A percentile compares a stretch with the other conserved stretches of the same genome.
Conservation (phyloP, 2,113 vertebrate genomes). For the Nibea albiflora region DNA sequence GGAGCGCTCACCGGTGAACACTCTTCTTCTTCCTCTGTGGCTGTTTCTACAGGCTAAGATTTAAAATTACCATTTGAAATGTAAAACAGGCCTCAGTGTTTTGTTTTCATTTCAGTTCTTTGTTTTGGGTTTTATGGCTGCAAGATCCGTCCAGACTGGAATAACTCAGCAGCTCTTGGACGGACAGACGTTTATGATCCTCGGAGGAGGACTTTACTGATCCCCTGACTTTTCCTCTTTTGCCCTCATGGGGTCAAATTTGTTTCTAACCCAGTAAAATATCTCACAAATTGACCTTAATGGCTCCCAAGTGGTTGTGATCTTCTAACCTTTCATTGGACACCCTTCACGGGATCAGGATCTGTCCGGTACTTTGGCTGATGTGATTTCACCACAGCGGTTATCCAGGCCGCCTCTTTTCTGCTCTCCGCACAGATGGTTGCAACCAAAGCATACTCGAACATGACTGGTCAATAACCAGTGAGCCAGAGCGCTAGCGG, state of each 20-base stretch:
- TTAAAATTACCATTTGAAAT: neutral
- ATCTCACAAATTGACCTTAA: neutral
- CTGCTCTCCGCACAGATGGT: too few relatives aligned
- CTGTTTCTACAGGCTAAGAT: neutral
- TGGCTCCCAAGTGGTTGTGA: neutral
- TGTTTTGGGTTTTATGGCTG: neutral
- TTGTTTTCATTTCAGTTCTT: neutral
- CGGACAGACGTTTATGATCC: too few relatives aligned
- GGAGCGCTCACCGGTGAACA: neutral
- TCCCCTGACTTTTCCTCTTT: neutral
- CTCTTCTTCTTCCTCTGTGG: neutral
- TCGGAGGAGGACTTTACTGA: neutral
- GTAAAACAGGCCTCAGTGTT: neutral
- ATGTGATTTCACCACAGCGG: too few relatives aligned
- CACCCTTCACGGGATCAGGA: too few relatives aligned
- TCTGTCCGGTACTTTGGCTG: too few relatives aligned
- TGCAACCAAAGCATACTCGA: too few relatives aligned
- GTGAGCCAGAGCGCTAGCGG: too few relatives aligned
- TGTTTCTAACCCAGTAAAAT: neutral
- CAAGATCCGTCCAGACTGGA: neutral
- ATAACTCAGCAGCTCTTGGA: too few relatives aligned
- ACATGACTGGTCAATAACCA: too few relatives aligned
- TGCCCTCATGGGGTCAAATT: neutral
- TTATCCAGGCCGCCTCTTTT: too few relatives aligned
- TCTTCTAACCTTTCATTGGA: too few relatives aligned